Base-by-base conservation (phyloP, 2,797 vertebrate species). In the Tenualosa thibaudeaui region DNA sequence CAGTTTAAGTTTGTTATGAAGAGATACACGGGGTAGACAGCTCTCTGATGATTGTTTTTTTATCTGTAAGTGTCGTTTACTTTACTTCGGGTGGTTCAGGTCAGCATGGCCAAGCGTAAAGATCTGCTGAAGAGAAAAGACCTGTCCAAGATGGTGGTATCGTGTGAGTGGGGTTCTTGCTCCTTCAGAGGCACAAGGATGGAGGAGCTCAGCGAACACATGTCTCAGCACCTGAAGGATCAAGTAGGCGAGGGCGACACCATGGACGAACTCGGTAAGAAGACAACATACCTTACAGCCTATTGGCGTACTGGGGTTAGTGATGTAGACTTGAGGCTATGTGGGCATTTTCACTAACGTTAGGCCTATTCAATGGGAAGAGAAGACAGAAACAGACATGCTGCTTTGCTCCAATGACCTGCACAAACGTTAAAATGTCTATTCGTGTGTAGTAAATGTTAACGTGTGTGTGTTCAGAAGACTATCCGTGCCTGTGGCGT, bases 211-310 rank as follows among this genome's bases (percentile, higher is more conserved):
- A 95, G 95, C 43, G 94, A 95, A 37, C 95, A 90, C 5, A 91
- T 95, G 91, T 90, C 91, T 0, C 65, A 91, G 7, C 95, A 94
- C 86, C 31, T 94, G 46, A 92, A 93, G 86, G 91, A 96, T 17
- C 93, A 94, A 86, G 90, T 92, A 0, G 92, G 94, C 81, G 94
- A 95, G 68, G 93, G 92, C 83, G 95, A 96, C 22, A 90, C 95
- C 19, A 90, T 96, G 85, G 96, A 96, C 84, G 96, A 96, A 65
- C 91, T 96, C 37, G 96, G 96, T 96, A 85, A 89, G 93, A 88
- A 22, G 71, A 68, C 12, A 13, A 10, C 60, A 68, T 24, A 68
- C 62, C 12, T 26, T 54, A 54, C 49, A 50, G 49, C 49, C 31
- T 31, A 31, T 31, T 31, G 31, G 31, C 31, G 31, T 1, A n/a